Base-by-base conservation (phyloP, 2,797 vertebrate species). In the Poeciliopsis infans region DNA sequence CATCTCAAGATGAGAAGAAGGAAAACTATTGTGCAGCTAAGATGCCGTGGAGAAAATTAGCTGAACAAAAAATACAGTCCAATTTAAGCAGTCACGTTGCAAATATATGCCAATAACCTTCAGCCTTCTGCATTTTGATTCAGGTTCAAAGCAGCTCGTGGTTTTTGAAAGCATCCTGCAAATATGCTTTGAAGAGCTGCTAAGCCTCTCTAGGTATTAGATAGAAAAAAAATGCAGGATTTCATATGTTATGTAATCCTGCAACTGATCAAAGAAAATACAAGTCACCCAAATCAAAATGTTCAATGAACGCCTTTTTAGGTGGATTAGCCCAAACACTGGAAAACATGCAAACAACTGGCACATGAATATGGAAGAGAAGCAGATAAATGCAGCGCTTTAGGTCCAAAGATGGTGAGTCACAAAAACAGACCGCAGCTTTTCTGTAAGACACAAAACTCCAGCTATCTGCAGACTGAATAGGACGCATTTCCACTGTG, bases 181-280 rank as follows among this genome's bases (percentile, higher is more conserved):
- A 82, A 85, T 76, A 82, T 28, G 77, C 83, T 87, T 85, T 89
- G 83, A 90, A 88, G 83, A 82, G 74, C 69, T 0, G 69, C 77
- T 88, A 83, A 90, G 86, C 89, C 78, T 78, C 87, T 86, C 68
- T 51, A 80, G 78, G 81, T 88, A 87, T 89, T 91, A 88, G 72
- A 78, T 5, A 23, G 1, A 39, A 55, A 28, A 70, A 77, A 80
- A 82, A 81, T 61, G 75, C 53, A 75, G 85, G 79, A 78, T 90
- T 89, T 88, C 28, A 82, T 25, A 76, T 74, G 72, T 92, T 89
- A 86, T 74, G 80, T 82, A 91, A 89, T 86, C 46, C 85, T 78
- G 71, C 2, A 2, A 66, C 78, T 82, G 82, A 89, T 87, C 82
- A 90, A 87, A 89, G 84, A 81, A 74, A 88, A 73, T 73, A 90